phyloP scores from a whole-genome alignment of 2,113 vertebrate species.

The Plotosus lineatus region DNA sequence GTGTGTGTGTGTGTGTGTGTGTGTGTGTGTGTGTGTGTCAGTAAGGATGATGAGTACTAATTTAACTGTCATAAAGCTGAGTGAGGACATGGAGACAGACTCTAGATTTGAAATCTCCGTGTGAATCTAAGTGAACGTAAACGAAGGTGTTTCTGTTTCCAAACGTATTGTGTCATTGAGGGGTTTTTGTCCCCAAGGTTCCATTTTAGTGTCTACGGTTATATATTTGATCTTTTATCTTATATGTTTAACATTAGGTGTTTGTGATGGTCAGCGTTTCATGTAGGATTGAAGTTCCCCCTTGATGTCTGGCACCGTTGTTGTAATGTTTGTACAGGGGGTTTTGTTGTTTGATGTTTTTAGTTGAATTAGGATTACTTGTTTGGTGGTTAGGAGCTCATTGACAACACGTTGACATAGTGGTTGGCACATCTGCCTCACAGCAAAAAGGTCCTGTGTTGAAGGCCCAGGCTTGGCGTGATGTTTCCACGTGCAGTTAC shows the following conservation, averaged over 20 bases:
- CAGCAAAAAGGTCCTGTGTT: too few species aligned
- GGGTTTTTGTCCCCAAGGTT: background rate
- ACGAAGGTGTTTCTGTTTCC: background rate
- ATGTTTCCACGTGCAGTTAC: too few species aligned
- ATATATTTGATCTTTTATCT: background rate
- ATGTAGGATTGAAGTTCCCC: background rate
- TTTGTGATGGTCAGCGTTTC: background rate
- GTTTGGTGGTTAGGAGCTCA: background rate
- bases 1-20: conserved; percentile 23
- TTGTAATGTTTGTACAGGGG: too few species aligned
- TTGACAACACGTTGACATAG: background rate
- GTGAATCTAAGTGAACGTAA: too few species aligned
- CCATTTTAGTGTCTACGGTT: background rate
- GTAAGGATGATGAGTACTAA: background rate
- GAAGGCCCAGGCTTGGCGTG: too few species aligned
- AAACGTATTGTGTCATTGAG: background rate
- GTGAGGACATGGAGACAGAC: conserved; percentile 15
- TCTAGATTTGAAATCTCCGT: background rate
- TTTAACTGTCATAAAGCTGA: conserved; percentile 19
- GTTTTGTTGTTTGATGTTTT: background rate
- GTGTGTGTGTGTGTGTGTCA: background rate
- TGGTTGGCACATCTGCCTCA: background rate
- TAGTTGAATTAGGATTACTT: background rate
- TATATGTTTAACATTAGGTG: background rate
- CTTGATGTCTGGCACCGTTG: background rate